These are phyloP conservation scores for Drosophila bunnanda DNA, from an alignment of 2,888 invertebrate genomes.

Conservation along the genomic window DNA sequence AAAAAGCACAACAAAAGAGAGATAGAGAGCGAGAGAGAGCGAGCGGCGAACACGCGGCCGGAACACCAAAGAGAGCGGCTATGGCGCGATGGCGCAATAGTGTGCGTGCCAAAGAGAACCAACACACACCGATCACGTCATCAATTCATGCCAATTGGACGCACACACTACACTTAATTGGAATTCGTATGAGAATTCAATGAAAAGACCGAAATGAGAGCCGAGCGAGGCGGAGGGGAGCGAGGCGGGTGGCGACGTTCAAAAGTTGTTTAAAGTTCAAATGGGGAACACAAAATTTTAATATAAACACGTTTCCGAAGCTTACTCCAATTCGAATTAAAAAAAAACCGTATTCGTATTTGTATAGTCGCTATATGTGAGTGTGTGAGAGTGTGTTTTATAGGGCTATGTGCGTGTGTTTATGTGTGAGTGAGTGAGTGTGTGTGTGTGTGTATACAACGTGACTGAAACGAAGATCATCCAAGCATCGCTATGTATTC, in stretches of 20 bases:
- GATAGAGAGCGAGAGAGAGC: constrained; percentile 2
- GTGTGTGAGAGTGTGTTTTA: background rate
- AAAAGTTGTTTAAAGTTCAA: constrained; percentile 75
- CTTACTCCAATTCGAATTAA: constrained; percentile 59
- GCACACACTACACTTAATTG: constrained; percentile 77
- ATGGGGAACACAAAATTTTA: constrained; percentile 61
- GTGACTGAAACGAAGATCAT: constrained; percentile 59
- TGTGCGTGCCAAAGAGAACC: constrained; percentile 39
- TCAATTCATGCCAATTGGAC: constrained; percentile 80
- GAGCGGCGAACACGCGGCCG: constrained; percentile 17
- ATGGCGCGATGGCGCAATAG: constrained; percentile 8
- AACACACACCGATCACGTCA: constrained; percentile 66
- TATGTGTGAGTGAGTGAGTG: background rate
- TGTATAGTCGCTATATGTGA: constrained; percentile 7
- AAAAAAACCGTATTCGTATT: constrained; percentile 33
- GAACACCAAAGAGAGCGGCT: constrained; percentile 17
- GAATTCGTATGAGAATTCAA: constrained; percentile 79
- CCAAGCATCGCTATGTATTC: constrained; percentile 38
- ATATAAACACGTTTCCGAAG: constrained; percentile 53
- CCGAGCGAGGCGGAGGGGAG: background rate
- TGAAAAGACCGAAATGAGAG: constrained; percentile 60
- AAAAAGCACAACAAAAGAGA: constrained; percentile 49
- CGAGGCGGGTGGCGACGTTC: background rate
- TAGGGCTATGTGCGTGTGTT: no score
- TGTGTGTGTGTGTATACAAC: constrained; percentile 23